phyloP scores from a whole-genome alignment of 2,113 vertebrate species.

The Hemicordylus capensis region DNA sequence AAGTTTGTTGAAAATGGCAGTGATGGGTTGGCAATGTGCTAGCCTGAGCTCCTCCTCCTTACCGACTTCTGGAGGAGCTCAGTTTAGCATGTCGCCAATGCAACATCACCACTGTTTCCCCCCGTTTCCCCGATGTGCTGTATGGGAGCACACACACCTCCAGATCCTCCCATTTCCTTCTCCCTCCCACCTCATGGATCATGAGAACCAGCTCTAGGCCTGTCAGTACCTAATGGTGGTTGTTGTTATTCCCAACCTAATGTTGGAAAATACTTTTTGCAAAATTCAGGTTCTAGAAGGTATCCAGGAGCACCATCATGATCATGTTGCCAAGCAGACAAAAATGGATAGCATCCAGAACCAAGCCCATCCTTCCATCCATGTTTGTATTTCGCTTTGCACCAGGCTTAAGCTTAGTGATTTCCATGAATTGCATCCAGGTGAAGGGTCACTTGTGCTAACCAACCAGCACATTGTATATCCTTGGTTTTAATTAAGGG shows the following conservation, averaged over 20 bases:
- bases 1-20: too few relatives aligned
- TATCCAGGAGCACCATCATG: neutral
- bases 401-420: neutral
- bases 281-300: neutral
- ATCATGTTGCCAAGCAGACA: neutral
- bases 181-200: too few relatives aligned
- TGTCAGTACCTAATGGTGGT: too few relatives aligned
- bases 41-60: too few relatives aligned
- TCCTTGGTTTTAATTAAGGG: constrained; percentile 23
- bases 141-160: too few relatives aligned
- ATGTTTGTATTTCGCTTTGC: neutral
- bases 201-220: neutral
- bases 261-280: neutral
- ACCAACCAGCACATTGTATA: neutral
- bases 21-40: too few relatives aligned
- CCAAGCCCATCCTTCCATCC: neutral
- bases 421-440: constrained; percentile 1
- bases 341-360: neutral
- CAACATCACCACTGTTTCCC: too few relatives aligned
- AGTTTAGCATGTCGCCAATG: too few relatives aligned
- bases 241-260: too few relatives aligned
- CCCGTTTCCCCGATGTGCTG: too few relatives aligned
- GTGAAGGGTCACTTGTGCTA: neutral
- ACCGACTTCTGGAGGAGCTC: too few relatives aligned
- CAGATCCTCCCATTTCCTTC: too few relatives aligned